These are phyloP conservation scores for Anseranas semipalmata DNA, from an alignment of 2,113 vertebrate species.

Conservation along the genomic window DNA sequence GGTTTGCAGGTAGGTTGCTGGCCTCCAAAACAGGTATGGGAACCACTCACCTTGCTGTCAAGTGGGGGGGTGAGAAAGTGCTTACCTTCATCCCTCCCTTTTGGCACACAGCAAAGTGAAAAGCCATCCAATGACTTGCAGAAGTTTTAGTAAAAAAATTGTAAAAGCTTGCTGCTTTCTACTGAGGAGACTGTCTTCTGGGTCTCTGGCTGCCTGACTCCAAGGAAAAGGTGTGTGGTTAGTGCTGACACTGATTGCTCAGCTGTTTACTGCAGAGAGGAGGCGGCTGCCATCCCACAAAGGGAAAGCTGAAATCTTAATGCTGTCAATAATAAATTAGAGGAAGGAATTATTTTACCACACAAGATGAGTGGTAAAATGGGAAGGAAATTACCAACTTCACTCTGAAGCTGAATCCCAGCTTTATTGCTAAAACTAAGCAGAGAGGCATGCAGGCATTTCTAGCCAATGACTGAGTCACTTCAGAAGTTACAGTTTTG, in stretches of 20 bases:
- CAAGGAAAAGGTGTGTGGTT: background rate
- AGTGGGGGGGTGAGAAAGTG: background rate
- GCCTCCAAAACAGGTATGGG: background rate
- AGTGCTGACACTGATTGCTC: background rate
- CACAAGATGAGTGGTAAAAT: background rate
- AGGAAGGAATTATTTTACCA: background rate
- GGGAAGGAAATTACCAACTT: background rate
- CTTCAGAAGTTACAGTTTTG: constrained; percentile 3
- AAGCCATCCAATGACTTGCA: background rate
- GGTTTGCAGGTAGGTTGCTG: background rate
- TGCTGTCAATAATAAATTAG: background rate
- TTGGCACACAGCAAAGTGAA: background rate
- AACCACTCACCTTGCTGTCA: background rate
- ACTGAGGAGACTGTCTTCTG: background rate
- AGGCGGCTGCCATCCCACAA: background rate
- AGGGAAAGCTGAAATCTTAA: constrained; percentile 22
- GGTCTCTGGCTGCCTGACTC: background rate
- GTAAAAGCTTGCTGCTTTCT: background rate
- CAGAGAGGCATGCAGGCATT: background rate
- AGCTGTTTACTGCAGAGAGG: background rate
- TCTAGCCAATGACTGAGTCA: background rate
- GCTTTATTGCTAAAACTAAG: background rate
- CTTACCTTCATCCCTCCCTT: background rate
- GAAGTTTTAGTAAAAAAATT: background rate
- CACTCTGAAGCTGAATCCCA: background rate